Percentiles rank a stretch among this genome's conserved stretches.
These are phyloP conservation scores for Akabosia matsudoensis DNA, from an alignment of 1,140 invertebrate genomes.

Conservation along the genomic window DNA sequence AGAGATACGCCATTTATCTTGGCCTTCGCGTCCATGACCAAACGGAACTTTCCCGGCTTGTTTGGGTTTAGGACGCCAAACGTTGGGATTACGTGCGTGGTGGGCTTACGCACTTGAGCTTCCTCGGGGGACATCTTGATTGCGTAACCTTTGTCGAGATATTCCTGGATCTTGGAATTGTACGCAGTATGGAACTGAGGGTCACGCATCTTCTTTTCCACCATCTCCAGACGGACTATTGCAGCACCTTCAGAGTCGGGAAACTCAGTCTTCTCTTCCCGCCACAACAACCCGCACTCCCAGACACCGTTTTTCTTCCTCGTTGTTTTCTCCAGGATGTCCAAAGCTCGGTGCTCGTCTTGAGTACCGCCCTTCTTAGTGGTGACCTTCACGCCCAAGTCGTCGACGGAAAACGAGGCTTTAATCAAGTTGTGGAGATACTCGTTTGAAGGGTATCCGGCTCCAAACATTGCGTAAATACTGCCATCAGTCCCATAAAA, in stretches of 20 bases:
- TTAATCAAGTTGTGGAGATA: conserved; percentile 20
- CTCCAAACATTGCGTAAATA: background rate
- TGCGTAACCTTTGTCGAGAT: background rate
- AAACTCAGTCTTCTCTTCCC: background rate
- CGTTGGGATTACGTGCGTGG: background rate
- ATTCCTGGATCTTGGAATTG: background rate
- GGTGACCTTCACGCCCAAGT: background rate
- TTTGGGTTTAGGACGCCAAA: background rate
- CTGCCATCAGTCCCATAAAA: background rate
- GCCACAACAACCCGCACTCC: conserved; percentile 31
- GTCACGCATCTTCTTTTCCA: background rate
- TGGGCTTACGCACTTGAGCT: background rate
- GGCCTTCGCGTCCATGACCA: background rate
- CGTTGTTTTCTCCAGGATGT: conserved; percentile 16
- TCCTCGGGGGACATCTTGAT: background rate
- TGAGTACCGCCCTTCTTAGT: background rate
- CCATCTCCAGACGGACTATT: background rate
- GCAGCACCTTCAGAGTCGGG: background rate
- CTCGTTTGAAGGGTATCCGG: background rate
- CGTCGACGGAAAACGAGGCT: conserved; percentile 23
- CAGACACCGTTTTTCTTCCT: background rate
- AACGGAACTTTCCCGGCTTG: background rate
- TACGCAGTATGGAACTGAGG: background rate
- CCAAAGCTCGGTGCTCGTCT: conserved; percentile 12
- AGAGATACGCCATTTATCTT: background rate